Evolutionary conservation across 2,797 vertebrate genomes (phyloP).

Genomic region (Lithobates pipiens): DNA sequence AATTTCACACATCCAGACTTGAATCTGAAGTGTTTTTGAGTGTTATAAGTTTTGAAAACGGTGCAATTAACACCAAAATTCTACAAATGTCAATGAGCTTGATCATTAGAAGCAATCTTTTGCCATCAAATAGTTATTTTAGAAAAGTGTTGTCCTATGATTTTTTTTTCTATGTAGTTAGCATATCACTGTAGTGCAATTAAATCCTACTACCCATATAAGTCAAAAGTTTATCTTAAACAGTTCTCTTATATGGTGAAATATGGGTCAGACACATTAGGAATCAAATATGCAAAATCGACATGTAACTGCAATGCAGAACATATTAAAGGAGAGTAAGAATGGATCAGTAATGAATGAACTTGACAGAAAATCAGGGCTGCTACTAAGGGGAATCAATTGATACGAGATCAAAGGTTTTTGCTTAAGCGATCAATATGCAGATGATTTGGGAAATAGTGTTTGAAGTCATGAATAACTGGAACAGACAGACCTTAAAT

Average conservation of each 20-base stretch:
- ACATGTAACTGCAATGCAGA: slow-evolving; percentile 1
- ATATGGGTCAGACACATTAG: neutral
- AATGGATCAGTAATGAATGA: slow-evolving; percentile 1
- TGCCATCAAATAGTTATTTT: slow-evolving; percentile 10
- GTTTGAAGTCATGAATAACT: slow-evolving; percentile 29
- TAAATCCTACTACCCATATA: neutral
- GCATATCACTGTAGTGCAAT: neutral
- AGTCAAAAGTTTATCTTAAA: neutral
- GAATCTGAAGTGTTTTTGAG: neutral
- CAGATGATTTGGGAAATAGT: slow-evolving; percentile 34
- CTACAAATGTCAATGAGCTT: slow-evolving; percentile 36
- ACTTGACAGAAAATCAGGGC: slow-evolving; percentile 5
- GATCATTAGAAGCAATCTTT: slow-evolving; percentile 14
- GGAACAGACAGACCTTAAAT: slow-evolving; percentile 31
- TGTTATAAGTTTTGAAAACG: slow-evolving; percentile 16
- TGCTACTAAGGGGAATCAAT: slow-evolving; percentile 5
- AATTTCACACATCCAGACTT: too few species aligned
- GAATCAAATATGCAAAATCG: slow-evolving; percentile 12
- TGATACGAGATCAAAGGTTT: slow-evolving; percentile 31
- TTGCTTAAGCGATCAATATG: slow-evolving; percentile 42
- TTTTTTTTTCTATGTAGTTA: neutral
- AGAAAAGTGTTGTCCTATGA: neutral
- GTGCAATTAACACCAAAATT: slow-evolving; percentile 26
- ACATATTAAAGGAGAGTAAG: slow-evolving; percentile 5
- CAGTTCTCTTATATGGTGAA: neutral